Percentiles rank a stretch among this genome's conserved stretches.
Evolutionary conservation across 2,113 vertebrate genomes (phyloP).

Genomic region (Pogona vitticeps): DNA sequence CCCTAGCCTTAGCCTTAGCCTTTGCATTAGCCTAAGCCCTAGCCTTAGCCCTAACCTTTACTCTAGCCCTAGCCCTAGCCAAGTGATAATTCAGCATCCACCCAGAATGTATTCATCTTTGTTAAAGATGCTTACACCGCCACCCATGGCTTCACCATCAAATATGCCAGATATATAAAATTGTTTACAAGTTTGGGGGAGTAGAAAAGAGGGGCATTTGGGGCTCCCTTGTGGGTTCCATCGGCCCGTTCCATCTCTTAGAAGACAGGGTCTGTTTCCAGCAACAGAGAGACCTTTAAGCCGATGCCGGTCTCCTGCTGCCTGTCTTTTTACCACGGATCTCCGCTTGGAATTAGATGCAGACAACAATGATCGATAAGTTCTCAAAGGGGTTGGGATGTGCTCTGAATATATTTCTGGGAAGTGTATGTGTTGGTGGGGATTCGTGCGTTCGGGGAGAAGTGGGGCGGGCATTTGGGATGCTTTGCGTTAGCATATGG

Average conservation of each 20-base stretch:
- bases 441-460: background rate
- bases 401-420: constrained; percentile 36
- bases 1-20: too few relatives aligned
- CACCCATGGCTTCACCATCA: too few relatives aligned
- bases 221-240: background rate
- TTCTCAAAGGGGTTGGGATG: constrained; percentile 43
- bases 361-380: constrained; percentile 64
- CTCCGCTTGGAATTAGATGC: constrained; percentile 57
- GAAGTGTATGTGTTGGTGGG: background rate
- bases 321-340: constrained; percentile 18
- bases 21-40: too few relatives aligned
- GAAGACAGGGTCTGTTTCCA: constrained; percentile 5
- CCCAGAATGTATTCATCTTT: too few relatives aligned
- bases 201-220: too few relatives aligned
- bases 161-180: too few relatives aligned
- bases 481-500: background rate
- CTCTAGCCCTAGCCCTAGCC: too few relatives aligned
- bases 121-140: too few relatives aligned
- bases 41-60: too few relatives aligned
- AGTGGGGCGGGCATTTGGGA: background rate
- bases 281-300: constrained; percentile 11
- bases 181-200: too few relatives aligned
- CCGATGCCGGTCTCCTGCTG: constrained; percentile 17
- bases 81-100: too few relatives aligned
- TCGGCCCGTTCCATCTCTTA: accelerated